These are phyloP conservation scores for Melanotaenia trifasciata DNA, from an alignment of 2,797 vertebrate genomes.

Conservation along the genomic window DNA sequence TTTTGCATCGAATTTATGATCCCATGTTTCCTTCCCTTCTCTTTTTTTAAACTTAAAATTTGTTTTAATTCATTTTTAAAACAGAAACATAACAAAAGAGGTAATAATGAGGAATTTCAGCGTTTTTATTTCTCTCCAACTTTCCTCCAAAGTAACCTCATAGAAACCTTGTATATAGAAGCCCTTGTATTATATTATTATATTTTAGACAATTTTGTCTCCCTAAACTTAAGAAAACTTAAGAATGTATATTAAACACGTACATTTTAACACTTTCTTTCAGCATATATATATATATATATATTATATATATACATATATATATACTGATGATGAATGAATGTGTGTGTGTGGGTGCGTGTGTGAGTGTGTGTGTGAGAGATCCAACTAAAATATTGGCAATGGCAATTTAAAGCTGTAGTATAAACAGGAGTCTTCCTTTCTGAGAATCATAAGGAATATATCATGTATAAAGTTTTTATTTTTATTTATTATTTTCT, in stretches of 20 bases:
- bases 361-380: slow-evolving; percentile 60
- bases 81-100: slow-evolving; percentile 83
- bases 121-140: slow-evolving; percentile 83
- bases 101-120: slow-evolving; percentile 77
- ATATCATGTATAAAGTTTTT: slow-evolving; percentile 72
- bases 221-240: slow-evolving; percentile 90
- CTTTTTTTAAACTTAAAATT: slow-evolving; percentile 71
- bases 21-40: slow-evolving; percentile 69
- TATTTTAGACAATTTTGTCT: slow-evolving; percentile 94
- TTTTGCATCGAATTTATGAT: slow-evolving; percentile 99
- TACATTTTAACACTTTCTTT: slow-evolving; percentile 70
- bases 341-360: slow-evolving; percentile 57
- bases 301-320: slow-evolving; percentile 58
- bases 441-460: slow-evolving; percentile 82
- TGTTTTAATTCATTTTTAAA: slow-evolving; percentile 83
- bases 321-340: slow-evolving; percentile 58
- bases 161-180: slow-evolving; percentile 90
- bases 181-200: slow-evolving; percentile 92
- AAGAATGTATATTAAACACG: slow-evolving; percentile 92
- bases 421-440: slow-evolving; percentile 89
- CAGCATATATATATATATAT: slow-evolving; percentile 58
- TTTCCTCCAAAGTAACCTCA: slow-evolving; percentile 87
- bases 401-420: slow-evolving; percentile 85
- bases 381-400: slow-evolving; percentile 84
- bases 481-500: slow-evolving; percentile 40